Conservation (phyloP, 64 coral and sea anemone genomes). For the Montipora cactus region DNA sequence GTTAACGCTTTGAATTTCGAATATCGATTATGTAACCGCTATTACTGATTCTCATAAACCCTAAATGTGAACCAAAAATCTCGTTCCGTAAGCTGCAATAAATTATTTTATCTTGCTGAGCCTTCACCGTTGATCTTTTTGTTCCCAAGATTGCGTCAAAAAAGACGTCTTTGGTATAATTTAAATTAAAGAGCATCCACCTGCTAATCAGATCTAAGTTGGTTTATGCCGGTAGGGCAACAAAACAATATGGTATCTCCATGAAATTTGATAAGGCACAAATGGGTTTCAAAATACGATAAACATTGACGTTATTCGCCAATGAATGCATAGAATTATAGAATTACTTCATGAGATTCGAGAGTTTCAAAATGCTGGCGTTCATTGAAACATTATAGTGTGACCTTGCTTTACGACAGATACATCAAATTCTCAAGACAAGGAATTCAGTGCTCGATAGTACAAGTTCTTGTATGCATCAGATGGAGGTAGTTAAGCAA, state of each 20-base stretch:
- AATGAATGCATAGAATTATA: not conserved
- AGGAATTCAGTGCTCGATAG: no score
- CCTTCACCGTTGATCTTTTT: not conserved
- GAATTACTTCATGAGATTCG: not conserved
- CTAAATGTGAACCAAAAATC: no score
- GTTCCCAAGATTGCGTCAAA: not conserved
- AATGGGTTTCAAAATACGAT: not conserved
- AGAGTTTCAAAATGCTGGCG: not conserved
- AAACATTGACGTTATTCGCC: not conserved
- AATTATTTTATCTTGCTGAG: no score
- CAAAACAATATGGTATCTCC: not conserved
- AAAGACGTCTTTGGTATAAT: not conserved
- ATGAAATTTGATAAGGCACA: slow-evolving; percentile 1
- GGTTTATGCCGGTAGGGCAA: not conserved
- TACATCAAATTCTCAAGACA: no score
- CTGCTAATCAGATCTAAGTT: not conserved
- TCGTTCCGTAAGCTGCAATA: no score
- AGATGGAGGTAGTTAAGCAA: no score
- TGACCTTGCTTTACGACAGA: no score
- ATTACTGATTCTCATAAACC: no score
- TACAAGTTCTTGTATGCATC: no score
- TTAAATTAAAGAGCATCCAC: not conserved
- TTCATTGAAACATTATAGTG: no score
- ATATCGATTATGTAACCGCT: no score
- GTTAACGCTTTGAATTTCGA: no score